These are phyloP conservation scores for Octopus sinensis DNA, from an alignment of 1,140 invertebrate species.

Conservation along the genomic window DNA sequence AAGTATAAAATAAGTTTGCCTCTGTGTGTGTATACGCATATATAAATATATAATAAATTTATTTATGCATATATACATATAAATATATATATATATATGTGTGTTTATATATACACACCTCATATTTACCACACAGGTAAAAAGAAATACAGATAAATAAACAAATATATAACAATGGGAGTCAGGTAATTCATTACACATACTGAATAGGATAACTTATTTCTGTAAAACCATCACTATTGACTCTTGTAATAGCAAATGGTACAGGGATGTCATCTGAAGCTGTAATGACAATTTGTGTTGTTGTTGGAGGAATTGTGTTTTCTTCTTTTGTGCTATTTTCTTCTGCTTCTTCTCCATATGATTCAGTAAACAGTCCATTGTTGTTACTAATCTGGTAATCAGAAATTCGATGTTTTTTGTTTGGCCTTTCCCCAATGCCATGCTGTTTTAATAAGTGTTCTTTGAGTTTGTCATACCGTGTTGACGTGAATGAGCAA, in stretches of 20 bases:
- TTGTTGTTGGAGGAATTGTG: background rate
- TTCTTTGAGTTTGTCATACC: constrained; percentile 63
- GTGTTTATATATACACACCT: too few relatives aligned
- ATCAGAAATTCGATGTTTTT: constrained; percentile 26
- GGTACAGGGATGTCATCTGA: constrained; percentile 2
- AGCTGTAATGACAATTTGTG: constrained; percentile 11
- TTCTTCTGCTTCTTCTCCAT: background rate
- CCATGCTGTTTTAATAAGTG: constrained; percentile 54
- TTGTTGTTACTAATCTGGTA: constrained; percentile 18
- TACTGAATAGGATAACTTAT: constrained; percentile 10
- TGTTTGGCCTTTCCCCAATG: constrained; percentile 34
- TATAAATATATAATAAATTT: too few relatives aligned
- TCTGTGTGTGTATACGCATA: too few relatives aligned
- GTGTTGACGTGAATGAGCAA: constrained; percentile 61
- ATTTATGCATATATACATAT: too few relatives aligned
- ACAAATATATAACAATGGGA: too few relatives aligned
- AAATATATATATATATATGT: too few relatives aligned
- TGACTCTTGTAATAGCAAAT: constrained; percentile 10
- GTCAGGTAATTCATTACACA: background rate
- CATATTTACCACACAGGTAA: too few relatives aligned
- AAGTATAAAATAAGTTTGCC: too few relatives aligned
- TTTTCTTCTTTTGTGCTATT: background rate
- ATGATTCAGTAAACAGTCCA: background rate
- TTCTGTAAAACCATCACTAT: constrained; percentile 11
- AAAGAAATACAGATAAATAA: too few relatives aligned